Conservation (phyloP, 2,797 vertebrate genomes). For the Enteromius mattozi region DNA sequence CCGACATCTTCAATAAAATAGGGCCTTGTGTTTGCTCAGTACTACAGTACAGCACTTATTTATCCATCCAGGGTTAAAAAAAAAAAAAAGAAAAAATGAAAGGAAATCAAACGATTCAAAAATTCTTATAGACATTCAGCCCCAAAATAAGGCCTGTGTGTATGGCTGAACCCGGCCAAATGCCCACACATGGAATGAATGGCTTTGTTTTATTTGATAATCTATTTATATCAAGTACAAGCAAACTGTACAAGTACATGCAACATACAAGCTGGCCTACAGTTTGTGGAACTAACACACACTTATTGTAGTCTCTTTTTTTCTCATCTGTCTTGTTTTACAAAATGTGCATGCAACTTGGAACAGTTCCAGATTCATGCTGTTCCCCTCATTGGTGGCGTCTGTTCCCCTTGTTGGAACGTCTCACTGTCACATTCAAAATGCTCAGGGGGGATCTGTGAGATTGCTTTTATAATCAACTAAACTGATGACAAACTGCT, state of each 20-base stretch:
- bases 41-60: constrained; percentile 78
- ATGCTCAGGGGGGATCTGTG: constrained; percentile 49
- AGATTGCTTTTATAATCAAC: constrained; percentile 37
- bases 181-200: constrained; percentile 89
- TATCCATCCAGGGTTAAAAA: constrained; percentile 65
- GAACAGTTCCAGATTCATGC: constrained; percentile 93
- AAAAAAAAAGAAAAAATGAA: neutral
- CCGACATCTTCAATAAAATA: constrained; percentile 81
- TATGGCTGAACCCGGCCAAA: constrained; percentile 84
- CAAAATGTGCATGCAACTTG: constrained; percentile 97
- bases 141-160: constrained; percentile 83
- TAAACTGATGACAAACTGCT: constrained; percentile 44
- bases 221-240: constrained; percentile 95
- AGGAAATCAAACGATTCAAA: constrained; percentile 58
- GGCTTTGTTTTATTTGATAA: constrained; percentile 96
- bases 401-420: constrained; percentile 61
- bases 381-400: constrained; percentile 86
- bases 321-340: constrained; percentile 85
- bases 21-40: constrained; percentile 73
- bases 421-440: constrained; percentile 52
- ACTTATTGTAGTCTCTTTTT: constrained; percentile 81
- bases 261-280: constrained; percentile 99
- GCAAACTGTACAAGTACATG: constrained; percentile 99
- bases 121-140: constrained; percentile 89
- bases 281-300: constrained; percentile 96